These are phyloP conservation scores for Felis chaus DNA, from an alignment of 2,113 vertebrate species.

Conservation along the genomic window DNA sequence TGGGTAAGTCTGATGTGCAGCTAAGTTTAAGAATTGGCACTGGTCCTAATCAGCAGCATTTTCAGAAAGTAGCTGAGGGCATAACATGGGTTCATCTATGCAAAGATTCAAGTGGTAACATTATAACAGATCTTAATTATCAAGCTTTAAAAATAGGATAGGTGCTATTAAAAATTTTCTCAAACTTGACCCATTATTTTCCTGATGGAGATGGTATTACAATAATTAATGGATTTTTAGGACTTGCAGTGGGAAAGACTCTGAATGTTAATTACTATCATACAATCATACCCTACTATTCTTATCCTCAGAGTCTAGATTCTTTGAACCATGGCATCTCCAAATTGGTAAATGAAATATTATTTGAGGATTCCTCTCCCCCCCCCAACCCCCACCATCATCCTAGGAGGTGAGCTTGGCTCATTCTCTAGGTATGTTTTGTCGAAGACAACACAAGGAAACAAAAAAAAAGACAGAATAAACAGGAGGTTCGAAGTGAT, in stretches of 20 bases:
- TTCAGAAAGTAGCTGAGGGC: background rate
- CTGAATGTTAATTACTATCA: background rate
- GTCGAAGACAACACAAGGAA: slow-evolving; percentile 59
- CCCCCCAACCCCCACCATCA: background rate
- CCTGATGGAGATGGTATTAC: background rate
- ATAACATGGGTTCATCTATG: background rate
- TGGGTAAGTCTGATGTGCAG: background rate
- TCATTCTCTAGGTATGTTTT: background rate
- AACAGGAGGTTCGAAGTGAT: slow-evolving; percentile 55
- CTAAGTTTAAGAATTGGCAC: background rate
- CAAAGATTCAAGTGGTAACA: background rate
- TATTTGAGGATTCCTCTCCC: slow-evolving; percentile 48
- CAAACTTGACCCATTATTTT: background rate
- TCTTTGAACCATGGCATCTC: background rate
- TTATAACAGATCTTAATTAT: background rate
- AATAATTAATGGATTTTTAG: background rate
- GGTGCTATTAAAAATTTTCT: background rate
- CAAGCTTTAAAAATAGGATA: background rate
- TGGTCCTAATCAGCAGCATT: background rate
- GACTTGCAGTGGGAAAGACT: background rate
- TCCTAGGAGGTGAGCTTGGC: slow-evolving; percentile 38
- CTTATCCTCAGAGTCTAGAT: background rate
- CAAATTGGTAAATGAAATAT: slow-evolving; percentile 15
- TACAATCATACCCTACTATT: background rate
- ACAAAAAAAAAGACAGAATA: slow-evolving; percentile 57